A percentile compares a stretch with the other conserved stretches of the same genome.
Conservation (phyloP, 2,888 invertebrate genomes). For the Watsonalla binaria region DNA sequence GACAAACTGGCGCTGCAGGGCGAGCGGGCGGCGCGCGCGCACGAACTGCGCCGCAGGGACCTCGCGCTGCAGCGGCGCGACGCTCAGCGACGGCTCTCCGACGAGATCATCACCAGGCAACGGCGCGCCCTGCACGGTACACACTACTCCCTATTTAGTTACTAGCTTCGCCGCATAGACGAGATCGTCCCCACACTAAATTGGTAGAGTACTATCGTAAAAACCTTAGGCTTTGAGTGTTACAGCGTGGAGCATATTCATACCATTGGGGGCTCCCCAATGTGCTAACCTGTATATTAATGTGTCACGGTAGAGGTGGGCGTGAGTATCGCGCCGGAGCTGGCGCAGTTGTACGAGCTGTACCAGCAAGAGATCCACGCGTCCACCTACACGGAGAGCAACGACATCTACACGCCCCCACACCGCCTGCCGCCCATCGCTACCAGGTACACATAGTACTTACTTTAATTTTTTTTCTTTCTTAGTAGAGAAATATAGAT, state of each 20-base stretch:
- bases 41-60: constrained; percentile 91
- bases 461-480: too few relatives aligned
- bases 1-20: constrained; percentile 96
- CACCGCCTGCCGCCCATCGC: constrained; percentile 82
- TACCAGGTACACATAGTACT: constrained; percentile 59
- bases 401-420: constrained; percentile 71
- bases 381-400: constrained; percentile 84
- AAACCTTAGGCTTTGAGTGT: too few relatives aligned
- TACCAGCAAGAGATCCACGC: constrained; percentile 94
- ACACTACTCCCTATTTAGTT: constrained; percentile 1
- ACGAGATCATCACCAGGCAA: constrained; percentile 94
- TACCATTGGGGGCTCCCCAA: too few relatives aligned
- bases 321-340: constrained; percentile 84
- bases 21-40: constrained; percentile 89
- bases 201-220: too few relatives aligned
- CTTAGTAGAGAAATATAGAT: too few relatives aligned
- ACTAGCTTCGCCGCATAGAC: constrained; percentile 82
- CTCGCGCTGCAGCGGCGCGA: constrained; percentile 89
- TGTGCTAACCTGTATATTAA: too few relatives aligned
- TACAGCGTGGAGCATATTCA: too few relatives aligned
- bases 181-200: too few relatives aligned
- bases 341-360: constrained; percentile 88
- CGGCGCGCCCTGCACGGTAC: constrained; percentile 88
- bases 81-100: constrained; percentile 90
- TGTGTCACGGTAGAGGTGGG: constrained; percentile 75